Evolutionary conservation across 2,888 invertebrate species (phyloP).

Genomic region (Corbicula japonica): DNA sequence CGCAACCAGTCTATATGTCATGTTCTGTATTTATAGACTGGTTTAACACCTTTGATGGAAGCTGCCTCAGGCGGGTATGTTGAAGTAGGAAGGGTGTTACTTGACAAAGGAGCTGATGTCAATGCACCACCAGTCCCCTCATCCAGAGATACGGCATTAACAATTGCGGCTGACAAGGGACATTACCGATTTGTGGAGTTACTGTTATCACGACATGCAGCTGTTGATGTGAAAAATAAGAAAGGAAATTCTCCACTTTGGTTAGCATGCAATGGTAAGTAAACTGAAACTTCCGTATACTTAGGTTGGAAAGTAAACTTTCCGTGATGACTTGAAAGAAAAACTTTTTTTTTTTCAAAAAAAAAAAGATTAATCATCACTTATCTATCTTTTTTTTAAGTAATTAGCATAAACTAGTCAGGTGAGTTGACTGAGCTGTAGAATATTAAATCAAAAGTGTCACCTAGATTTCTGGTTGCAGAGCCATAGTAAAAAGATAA

Average conservation of each 20-base stretch:
- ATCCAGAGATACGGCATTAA: slow-evolving; percentile 98
- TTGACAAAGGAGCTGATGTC: slow-evolving; percentile 99
- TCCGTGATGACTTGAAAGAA: no score
- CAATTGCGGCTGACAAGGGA: slow-evolving; percentile 99
- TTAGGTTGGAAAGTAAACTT: no score
- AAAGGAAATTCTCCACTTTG: slow-evolving; percentile 99
- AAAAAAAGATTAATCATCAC: no score
- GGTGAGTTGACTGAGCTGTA: no score
- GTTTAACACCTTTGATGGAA: slow-evolving; percentile 99
- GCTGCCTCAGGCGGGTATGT: slow-evolving; percentile 99
- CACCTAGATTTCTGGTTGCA: no score
- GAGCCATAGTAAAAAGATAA: no score
- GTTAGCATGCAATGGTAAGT: slow-evolving; percentile 94
- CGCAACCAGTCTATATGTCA: neutral
- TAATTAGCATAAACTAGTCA: no score
- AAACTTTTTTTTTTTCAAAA: no score
- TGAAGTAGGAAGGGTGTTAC: slow-evolving; percentile 97
- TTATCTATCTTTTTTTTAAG: no score
- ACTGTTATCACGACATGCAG: slow-evolving; percentile 90
- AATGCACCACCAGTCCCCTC: slow-evolving; percentile 99
- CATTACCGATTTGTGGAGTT: slow-evolving; percentile 93
- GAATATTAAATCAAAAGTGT: no score
- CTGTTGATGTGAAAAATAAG: slow-evolving; percentile 99
- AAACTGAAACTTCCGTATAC: no score
- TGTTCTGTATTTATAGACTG: slow-evolving; percentile 90